Evolutionary conservation across 2,888 invertebrate species (phyloP), one percentile per base, ranked within the genome.

Genomic region (Resseliella maxima): DNA sequence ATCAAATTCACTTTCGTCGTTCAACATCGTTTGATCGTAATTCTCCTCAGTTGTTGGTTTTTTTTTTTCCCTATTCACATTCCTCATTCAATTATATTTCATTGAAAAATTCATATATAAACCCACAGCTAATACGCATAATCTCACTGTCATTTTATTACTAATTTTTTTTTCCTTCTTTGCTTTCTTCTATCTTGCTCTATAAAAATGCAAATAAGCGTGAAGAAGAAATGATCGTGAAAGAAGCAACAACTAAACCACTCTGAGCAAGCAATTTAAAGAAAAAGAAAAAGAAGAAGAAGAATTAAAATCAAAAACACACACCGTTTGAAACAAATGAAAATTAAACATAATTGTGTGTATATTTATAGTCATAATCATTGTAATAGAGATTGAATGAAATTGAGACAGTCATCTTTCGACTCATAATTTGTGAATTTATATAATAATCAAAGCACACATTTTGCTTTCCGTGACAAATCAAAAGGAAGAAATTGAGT

Each of bases 1-100:
- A 83, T 83, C n/a, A 83, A 83, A 83, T 83, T 83, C 83, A 83
- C 83, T 83, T 83, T 83, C 83, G 72, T 72, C 35, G 72, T 31
- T n/a, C n/a, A 59, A 59, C 24, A n/a, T n/a, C n/a, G n/a, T 59
- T 24, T 59, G n/a, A 3, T 59, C n/a, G 59, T 50, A 10, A 59
- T 59, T 59, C 50, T 3, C 24, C 31, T 72, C 2, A 31, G 27
- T 35, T 35, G 72, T 72, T 72, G 0, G 35, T 72, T 72, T 0
- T 31, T 72, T 24, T 27, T 3, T 59, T 24, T 59, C 27, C 24
- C 27, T 59, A 5, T 59, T 59, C 6, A 24, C 24, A 24, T 59
- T 27, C 3, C 41, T 72, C 72, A 72, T 31, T 72, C 72, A 72
- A 72, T 72, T 72, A 72, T 12, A 31, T 31, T 12, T 35, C 72